Conservation (phyloP, 2,797 vertebrate genomes). For the Pristis pectinata region DNA sequence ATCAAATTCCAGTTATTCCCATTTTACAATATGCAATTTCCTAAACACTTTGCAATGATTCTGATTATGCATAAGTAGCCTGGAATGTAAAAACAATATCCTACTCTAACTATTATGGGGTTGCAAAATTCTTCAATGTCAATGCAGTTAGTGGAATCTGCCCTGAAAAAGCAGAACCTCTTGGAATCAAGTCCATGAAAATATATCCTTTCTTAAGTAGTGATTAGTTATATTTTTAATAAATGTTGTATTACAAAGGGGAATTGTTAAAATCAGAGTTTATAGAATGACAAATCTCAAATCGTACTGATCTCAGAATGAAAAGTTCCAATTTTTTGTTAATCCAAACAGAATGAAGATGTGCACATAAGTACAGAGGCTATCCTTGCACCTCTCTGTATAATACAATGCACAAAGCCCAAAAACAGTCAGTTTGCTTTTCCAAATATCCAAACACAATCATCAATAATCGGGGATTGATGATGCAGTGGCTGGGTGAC, state of each 20-base stretch:
- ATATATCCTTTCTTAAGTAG: not conserved
- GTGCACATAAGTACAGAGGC: not conserved
- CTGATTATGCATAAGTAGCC: not conserved
- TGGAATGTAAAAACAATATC: not conserved
- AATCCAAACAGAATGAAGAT: not conserved
- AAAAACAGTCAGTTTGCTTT: not conserved
- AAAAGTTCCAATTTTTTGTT: not conserved
- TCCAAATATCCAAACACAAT: not conserved
- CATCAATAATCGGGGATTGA: not conserved
- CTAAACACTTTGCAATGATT: not conserved
- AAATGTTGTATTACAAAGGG: not conserved
- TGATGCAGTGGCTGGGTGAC: not conserved
- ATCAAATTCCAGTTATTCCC: not conserved
- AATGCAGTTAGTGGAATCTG: not conserved
- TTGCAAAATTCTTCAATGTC: not conserved
- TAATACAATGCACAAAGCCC: not conserved
- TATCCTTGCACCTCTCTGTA: not conserved
- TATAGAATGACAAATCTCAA: not conserved
- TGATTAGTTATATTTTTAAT: not conserved
- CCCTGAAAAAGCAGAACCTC: not conserved
- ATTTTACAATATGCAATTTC: not conserved
- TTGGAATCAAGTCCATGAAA: not conserved
- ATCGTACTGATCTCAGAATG: not conserved
- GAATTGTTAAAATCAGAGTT: not conserved
- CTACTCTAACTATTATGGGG: not conserved